phyloP scores from a whole-genome alignment of 2,797 vertebrate species.

The Argyrosomus regius region DNA sequence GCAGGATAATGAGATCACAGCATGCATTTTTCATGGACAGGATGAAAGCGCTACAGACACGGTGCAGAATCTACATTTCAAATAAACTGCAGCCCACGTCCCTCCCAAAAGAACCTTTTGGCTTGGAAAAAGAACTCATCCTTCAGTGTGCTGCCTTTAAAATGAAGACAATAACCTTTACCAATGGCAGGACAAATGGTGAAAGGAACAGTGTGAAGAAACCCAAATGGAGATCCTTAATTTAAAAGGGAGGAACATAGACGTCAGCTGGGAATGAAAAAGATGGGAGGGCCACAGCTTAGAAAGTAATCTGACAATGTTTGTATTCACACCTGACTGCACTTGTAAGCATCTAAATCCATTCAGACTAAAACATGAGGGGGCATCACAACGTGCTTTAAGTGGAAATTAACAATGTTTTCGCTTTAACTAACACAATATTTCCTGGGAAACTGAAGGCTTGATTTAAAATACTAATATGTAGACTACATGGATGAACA shows the following conservation, averaged over 20 bases:
- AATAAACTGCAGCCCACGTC: slow-evolving; percentile 65
- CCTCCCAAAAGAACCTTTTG: slow-evolving; percentile 40
- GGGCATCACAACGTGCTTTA: too few relatives aligned
- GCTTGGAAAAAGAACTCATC: slow-evolving; percentile 53
- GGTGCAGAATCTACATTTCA: slow-evolving; percentile 69
- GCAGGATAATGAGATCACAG: slow-evolving; percentile 75
- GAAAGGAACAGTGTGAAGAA: background rate
- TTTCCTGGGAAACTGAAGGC: too few relatives aligned
- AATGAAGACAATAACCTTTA: slow-evolving; percentile 37
- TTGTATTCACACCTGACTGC: background rate
- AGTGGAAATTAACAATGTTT: too few relatives aligned
- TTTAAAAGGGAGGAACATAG: background rate
- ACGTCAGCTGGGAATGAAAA: background rate
- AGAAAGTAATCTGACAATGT: background rate
- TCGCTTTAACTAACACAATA: too few relatives aligned
- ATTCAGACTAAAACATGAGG: background rate
- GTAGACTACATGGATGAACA: too few relatives aligned
- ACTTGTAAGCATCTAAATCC: background rate
- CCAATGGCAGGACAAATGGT: slow-evolving; percentile 14
- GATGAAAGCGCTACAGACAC: slow-evolving; percentile 66
- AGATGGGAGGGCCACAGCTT: background rate
- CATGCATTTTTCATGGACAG: slow-evolving; percentile 77
- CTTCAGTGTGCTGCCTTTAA: slow-evolving; percentile 31
- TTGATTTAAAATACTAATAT: too few relatives aligned
- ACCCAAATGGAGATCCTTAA: background rate